phyloP scores from a whole-genome alignment of 2,113 vertebrate genomes.

The Regulus satrapa region DNA sequence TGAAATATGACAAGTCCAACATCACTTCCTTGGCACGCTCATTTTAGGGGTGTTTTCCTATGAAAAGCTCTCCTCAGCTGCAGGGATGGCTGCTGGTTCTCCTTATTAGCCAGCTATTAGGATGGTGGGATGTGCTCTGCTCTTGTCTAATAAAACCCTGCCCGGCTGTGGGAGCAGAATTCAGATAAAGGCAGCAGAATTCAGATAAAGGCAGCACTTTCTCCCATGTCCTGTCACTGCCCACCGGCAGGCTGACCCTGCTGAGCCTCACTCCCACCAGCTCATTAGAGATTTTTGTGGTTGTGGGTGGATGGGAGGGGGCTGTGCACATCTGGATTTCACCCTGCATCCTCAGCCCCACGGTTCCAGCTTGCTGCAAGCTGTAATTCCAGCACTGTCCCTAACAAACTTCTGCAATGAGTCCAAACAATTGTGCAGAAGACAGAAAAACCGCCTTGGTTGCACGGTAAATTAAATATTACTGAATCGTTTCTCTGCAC shows the following conservation, averaged over 20 bases:
- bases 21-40: not conserved
- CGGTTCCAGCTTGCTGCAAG: fast-evolving
- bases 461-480: not conserved
- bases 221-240: not conserved
- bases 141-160: not conserved
- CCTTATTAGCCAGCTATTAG: not conserved
- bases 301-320: not conserved
- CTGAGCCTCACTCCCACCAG: not conserved
- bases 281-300: not conserved
- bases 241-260: not conserved
- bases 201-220: not conserved
- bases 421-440: not conserved
- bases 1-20: not conserved
- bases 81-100: not conserved
- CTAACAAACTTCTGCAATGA: not conserved
- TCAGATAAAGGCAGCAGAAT: not conserved
- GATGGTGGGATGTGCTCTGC: not conserved
- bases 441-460: not conserved
- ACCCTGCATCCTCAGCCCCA: not conserved
- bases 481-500: not conserved
- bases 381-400: not conserved
- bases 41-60: not conserved
- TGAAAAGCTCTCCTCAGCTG: not conserved
- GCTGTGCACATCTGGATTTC: not conserved
- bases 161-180: not conserved